phyloP scores from a whole-genome alignment of 1,140 invertebrate genomes.

The Drusus annulatus region DNA sequence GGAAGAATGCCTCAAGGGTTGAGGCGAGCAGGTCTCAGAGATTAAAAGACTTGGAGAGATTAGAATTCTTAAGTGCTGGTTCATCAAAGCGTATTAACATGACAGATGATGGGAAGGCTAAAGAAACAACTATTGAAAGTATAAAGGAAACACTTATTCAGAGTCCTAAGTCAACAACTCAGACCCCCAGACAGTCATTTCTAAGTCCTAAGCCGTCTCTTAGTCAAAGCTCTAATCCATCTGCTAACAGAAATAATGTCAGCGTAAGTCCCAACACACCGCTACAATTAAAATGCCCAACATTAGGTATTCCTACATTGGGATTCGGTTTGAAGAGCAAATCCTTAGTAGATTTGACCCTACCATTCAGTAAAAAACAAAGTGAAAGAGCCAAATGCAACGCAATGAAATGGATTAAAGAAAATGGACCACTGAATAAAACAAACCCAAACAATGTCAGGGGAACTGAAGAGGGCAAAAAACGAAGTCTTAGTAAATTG shows the following conservation, averaged over 20 bases:
- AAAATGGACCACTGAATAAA: conserved; percentile 78
- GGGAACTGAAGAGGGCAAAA: conserved; percentile 73
- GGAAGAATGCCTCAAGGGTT: conserved; percentile 71
- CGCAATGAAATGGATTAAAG: conserved; percentile 78
- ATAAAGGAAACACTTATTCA: background rate
- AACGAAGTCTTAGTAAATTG: conserved; percentile 70
- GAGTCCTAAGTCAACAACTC: background rate
- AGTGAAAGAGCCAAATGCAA: conserved; percentile 76
- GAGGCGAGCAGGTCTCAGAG: conserved; percentile 73
- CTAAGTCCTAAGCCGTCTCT: conserved; percentile 45
- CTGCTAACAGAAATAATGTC: background rate
- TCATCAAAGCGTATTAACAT: conserved; percentile 40
- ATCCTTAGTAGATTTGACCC: conserved; percentile 76
- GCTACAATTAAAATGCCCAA: conserved; percentile 54
- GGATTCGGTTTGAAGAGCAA: conserved; percentile 68
- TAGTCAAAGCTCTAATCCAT: background rate
- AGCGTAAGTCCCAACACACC: background rate
- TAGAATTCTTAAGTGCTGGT: conserved; percentile 71
- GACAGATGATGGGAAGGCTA: conserved; percentile 15
- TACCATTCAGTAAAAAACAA: conserved; percentile 72
- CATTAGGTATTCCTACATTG: conserved; percentile 60
- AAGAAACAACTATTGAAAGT: conserved; percentile 60
- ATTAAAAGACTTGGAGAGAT: conserved; percentile 74
- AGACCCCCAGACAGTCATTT: no score
- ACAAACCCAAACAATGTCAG: conserved; percentile 79